A percentile compares a stretch with the other conserved stretches of the same genome.
phyloP scores from a whole-genome alignment of 1,140 invertebrate genomes.

The Drosophila arawakana region DNA sequence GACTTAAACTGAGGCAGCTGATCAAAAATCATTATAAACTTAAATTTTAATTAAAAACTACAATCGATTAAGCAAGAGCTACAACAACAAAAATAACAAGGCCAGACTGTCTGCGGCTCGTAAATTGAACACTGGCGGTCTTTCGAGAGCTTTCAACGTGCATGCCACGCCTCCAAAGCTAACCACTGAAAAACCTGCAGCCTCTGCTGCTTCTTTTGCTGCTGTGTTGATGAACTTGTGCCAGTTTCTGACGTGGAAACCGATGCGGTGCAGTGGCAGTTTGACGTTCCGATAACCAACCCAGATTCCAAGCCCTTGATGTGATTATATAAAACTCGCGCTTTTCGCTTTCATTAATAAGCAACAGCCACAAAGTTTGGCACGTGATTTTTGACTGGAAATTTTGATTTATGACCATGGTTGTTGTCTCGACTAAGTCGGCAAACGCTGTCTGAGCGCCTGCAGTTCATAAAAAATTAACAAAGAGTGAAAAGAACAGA shows the following conservation, averaged over 20 bases:
- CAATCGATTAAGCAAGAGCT: constrained; percentile 61
- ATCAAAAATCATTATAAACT: constrained; percentile 84
- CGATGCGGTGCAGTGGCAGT: constrained; percentile 67
- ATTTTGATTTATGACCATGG: constrained; percentile 75
- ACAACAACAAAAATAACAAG: constrained; percentile 16
- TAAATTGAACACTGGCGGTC: constrained; percentile 77
- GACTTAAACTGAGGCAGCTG: constrained; percentile 76
- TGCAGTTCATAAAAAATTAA: constrained; percentile 39
- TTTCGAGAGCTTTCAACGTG: constrained; percentile 67
- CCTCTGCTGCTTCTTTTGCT: background rate
- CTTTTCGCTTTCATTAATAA: constrained; percentile 81
- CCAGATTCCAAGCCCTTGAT: constrained; percentile 16
- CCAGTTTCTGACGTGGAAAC: constrained; percentile 68
- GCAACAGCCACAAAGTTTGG: constrained; percentile 49
- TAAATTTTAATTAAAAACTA: constrained; percentile 84
- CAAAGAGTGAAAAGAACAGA: background rate
- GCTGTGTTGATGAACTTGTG: constrained; percentile 76
- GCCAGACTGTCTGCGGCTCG: constrained; percentile 77
- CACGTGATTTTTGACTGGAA: constrained; percentile 69
- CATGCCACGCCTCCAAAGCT: constrained; percentile 58
- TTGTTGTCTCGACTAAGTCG: constrained; percentile 55
- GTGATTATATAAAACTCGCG: constrained; percentile 65
- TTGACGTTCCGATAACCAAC: constrained; percentile 50
- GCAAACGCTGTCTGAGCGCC: constrained; percentile 8
- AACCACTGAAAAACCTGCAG: constrained; percentile 7